Conservation (phyloP, 37 sponge, comb jelly and placozoan species). For the Cladorhizidae sp. region DNA sequence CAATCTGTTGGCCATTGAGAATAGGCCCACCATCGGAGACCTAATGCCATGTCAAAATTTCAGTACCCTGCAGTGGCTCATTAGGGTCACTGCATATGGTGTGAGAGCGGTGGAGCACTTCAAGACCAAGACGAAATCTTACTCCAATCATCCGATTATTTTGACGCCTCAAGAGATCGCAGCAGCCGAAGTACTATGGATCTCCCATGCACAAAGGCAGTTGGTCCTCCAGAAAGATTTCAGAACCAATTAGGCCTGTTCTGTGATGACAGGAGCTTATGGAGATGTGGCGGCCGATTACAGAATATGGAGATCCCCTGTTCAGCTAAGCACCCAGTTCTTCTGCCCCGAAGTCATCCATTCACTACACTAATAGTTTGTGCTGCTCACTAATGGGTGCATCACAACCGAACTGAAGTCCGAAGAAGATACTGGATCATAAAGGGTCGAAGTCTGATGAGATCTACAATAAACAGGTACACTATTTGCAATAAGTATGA, state of each 20-base stretch:
- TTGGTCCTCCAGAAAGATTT: slow-evolving; percentile 34
- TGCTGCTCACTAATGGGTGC: slow-evolving; percentile 26
- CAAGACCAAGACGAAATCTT: slow-evolving; percentile 7
- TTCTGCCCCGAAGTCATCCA: slow-evolving; percentile 30
- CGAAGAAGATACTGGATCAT: slow-evolving; percentile 43
- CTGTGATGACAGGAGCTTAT: no score
- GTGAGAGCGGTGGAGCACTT: slow-evolving; percentile 33
- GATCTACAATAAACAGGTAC: not conserved
- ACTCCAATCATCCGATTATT: not conserved
- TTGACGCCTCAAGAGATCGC: slow-evolving; percentile 27
- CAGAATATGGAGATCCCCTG: no score
- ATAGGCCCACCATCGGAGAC: slow-evolving; percentile 1
- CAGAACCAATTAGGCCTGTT: no score
- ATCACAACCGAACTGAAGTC: slow-evolving; percentile 31
- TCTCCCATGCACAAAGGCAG: slow-evolving; percentile 23
- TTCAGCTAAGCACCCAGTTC: slow-evolving; percentile 44
- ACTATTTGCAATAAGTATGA: slow-evolving; percentile 28
- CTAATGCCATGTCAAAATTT: slow-evolving; percentile 9
- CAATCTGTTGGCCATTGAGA: not conserved
- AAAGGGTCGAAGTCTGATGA: not conserved
- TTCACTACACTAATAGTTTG: slow-evolving; percentile 29
- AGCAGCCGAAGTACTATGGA: slow-evolving; percentile 29
- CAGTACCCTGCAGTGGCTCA: slow-evolving; percentile 30
- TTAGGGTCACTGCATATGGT: slow-evolving; percentile 56
- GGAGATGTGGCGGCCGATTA: slow-evolving; percentile 47